phyloP scores from a whole-genome alignment of 2,113 vertebrate genomes.

The Apodemus speciosus region DNA sequence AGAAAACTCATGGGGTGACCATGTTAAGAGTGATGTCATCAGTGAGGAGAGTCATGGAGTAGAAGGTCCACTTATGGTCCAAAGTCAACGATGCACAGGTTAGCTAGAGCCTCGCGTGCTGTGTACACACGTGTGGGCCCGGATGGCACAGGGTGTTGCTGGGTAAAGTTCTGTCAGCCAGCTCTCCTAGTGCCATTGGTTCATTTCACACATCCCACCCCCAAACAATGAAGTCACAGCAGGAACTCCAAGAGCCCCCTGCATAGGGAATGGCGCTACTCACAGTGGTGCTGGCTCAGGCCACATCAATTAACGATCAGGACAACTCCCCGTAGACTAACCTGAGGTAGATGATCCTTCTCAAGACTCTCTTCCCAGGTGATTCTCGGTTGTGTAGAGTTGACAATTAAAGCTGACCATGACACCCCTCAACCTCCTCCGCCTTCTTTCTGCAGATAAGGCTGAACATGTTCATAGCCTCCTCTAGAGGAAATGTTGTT shows the following conservation, averaged over 20 bases:
- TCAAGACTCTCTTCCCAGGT: not conserved
- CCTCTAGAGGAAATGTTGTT: not conserved
- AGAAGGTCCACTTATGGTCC: not conserved
- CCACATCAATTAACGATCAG: not conserved
- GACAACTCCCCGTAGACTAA: not conserved
- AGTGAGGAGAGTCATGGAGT: not conserved
- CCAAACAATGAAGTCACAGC: not conserved
- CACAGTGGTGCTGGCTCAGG: not conserved
- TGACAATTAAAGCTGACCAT: not conserved
- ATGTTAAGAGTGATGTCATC: not conserved
- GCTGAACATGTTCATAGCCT: not conserved
- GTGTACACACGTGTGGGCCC: fast-evolving
- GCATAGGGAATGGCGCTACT: not conserved
- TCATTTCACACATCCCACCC: not conserved
- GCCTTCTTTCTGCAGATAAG: not conserved
- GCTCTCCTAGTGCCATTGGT: not conserved
- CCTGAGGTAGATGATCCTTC: not conserved
- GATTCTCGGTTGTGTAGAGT: not conserved
- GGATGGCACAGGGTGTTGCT: fast-evolving
- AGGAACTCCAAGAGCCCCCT: not conserved
- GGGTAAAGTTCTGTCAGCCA: not conserved
- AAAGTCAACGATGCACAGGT: not conserved
- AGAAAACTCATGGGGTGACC: not conserved
- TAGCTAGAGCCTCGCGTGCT: not conserved
- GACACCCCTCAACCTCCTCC: fast-evolving